Evolutionary conservation across 2,113 vertebrate species (phyloP).

Genomic region (Felis chaus): DNA sequence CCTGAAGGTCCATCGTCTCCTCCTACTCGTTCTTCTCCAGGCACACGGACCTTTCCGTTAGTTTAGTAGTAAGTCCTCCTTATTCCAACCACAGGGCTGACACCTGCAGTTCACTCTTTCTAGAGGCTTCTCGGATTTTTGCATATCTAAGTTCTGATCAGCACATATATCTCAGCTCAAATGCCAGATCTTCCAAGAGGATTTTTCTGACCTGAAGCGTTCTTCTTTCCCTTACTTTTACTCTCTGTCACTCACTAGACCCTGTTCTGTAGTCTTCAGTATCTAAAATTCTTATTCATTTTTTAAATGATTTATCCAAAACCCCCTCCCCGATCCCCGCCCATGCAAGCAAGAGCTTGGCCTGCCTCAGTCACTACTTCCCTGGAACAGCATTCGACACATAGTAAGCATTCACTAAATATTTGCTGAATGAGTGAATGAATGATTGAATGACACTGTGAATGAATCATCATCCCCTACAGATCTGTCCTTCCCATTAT

Average conservation of each 20-base stretch:
- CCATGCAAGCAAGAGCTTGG: not conserved
- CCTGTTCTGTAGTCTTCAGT: not conserved
- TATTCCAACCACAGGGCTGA: not conserved
- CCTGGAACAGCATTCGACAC: not conserved
- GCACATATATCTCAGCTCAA: not conserved
- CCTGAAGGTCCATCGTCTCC: not conserved
- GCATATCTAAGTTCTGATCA: not conserved
- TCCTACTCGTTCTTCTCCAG: not conserved
- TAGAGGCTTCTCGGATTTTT: not conserved
- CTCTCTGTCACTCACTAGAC: not conserved
- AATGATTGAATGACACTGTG: not conserved
- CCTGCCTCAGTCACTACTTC: not conserved
- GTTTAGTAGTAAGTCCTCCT: not conserved
- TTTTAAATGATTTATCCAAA: not conserved
- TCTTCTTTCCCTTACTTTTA: not conserved
- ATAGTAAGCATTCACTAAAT: not conserved
- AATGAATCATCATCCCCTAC: not conserved
- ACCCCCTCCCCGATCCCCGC: not conserved
- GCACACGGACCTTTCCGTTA: not conserved
- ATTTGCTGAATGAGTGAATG: not conserved
- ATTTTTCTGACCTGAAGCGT: not conserved
- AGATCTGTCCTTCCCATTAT: not conserved
- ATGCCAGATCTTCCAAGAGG: not conserved
- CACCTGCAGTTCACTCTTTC: not conserved
- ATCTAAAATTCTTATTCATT: not conserved